Base-by-base conservation (phyloP, 2,113 vertebrate species). In the Dicentrarchus labrax region DNA sequence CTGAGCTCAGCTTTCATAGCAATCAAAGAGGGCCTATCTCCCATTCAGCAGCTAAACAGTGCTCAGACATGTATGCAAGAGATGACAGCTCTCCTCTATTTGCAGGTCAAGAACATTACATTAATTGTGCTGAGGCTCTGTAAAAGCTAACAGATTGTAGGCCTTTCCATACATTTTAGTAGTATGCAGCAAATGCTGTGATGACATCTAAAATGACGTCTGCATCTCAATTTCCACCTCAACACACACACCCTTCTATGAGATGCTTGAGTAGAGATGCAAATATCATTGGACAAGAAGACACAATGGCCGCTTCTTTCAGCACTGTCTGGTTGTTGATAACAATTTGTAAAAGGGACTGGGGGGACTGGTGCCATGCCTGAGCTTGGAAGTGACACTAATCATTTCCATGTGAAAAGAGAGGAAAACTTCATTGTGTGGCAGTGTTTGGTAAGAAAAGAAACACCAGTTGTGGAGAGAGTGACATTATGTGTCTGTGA, bases 1-100 rank as follows among this genome's bases (percentile, higher is more conserved):
- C 85, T 83, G 72, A 92, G 89, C 93, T 95, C 92, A 90, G 83
- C 86, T 95, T 96, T 94, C 94, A 94, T 50, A 69, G 87, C 88
- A 85, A 81, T 93, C 88, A 86, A 56, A 82, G 78, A 86, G 60
- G 72, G 78, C 64, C 90, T 78, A 80, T 91, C 86, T 92, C 79
- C 86, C 77, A 89, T 93, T 92, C 82, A 93, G 72, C 48, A 73
- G 81, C 74, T 65, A 83, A 82, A 90, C 70, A 76, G 78, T 56
- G 82, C 73, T 74, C 72, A 78, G 77, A 73, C 76, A 74, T 92
- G 84, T 79, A 86, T 85, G 88, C 66, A 71, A 0, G 76, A 79
- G 86, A 91, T 87, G 89, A 92, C 89, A 93, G 89, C 78, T 81
- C 79, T 59, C 69, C 65, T 81, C 83, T 80, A 24, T 90, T 80